Evolutionary conservation across 2,797 vertebrate species (phyloP).

Genomic region (Tadarida brasiliensis): DNA sequence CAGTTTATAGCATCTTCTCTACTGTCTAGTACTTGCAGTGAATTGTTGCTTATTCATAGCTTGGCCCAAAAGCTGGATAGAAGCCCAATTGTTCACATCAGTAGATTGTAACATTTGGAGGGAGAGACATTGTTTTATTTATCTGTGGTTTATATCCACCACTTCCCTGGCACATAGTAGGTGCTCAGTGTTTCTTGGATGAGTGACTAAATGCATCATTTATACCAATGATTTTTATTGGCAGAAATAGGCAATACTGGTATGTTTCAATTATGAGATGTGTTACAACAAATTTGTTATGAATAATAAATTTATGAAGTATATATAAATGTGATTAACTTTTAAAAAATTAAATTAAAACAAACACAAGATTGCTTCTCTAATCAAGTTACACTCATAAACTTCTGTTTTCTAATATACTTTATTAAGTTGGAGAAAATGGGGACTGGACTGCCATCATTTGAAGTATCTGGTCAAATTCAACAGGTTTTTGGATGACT

Average conservation of each 20-base stretch:
- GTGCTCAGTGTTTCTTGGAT: constrained; percentile 31
- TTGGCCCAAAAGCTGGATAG: neutral
- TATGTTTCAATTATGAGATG: neutral
- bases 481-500: neutral
- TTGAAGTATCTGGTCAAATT: constrained; percentile 24
- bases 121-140: neutral
- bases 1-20: neutral
- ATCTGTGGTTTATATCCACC: neutral
- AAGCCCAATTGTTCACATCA: neutral
- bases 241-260: neutral
- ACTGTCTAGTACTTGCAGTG: neutral
- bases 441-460: neutral
- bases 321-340: neutral
- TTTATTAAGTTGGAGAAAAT: constrained; percentile 5
- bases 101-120: neutral
- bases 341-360: constrained; percentile 55
- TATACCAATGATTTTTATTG: neutral
- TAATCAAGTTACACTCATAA: neutral
- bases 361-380: neutral
- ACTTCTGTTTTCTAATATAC: neutral
- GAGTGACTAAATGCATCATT: neutral
- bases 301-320: constrained; percentile 33
- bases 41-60: neutral
- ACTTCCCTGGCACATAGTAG: neutral
- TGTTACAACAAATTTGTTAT: constrained; percentile 42